phyloP scores from a whole-genome alignment of 2,888 invertebrate genomes.

The Cephus nigrinus region DNA sequence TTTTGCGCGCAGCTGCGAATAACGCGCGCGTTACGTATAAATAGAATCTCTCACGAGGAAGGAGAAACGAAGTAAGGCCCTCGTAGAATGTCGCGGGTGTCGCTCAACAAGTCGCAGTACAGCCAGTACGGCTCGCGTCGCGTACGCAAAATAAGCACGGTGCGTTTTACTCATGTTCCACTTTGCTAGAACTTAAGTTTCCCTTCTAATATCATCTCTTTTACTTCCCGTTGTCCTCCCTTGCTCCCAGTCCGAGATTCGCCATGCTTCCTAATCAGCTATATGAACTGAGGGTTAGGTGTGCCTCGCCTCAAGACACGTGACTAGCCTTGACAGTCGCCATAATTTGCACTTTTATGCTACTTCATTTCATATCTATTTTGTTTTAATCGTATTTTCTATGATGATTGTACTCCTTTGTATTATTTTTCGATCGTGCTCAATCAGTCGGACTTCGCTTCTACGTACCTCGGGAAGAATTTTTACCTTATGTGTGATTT shows the following conservation, averaged over 20 bases:
- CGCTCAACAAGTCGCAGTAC: constrained; percentile 65
- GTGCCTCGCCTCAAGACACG: constrained; percentile 23
- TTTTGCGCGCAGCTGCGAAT: constrained; percentile 34
- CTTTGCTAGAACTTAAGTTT: neutral
- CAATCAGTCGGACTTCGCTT: neutral
- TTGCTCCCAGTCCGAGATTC: neutral
- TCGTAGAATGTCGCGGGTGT: constrained; percentile 62
- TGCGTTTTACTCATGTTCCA: constrained; percentile 39
- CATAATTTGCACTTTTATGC: constrained; percentile 19
- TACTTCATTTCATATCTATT: neutral
- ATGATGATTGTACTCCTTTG: neutral
- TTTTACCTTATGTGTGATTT: neutral
- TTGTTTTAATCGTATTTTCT: neutral
- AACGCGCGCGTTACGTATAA: constrained; percentile 27
- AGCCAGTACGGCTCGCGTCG: constrained; percentile 64
- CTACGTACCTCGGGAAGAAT: neutral
- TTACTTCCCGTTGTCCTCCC: neutral
- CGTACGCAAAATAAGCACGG: constrained; percentile 65
- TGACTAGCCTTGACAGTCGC: constrained; percentile 38
- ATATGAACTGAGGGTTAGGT: constrained; percentile 20
- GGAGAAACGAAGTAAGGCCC: constrained; percentile 15
- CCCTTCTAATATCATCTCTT: neutral
- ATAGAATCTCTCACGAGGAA: constrained; percentile 19
- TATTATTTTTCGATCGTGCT: neutral
- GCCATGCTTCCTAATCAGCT: neutral